These are phyloP conservation scores for Mesaphorura yosii DNA, from an alignment of 1,140 invertebrate genomes.

Conservation along the genomic window DNA sequence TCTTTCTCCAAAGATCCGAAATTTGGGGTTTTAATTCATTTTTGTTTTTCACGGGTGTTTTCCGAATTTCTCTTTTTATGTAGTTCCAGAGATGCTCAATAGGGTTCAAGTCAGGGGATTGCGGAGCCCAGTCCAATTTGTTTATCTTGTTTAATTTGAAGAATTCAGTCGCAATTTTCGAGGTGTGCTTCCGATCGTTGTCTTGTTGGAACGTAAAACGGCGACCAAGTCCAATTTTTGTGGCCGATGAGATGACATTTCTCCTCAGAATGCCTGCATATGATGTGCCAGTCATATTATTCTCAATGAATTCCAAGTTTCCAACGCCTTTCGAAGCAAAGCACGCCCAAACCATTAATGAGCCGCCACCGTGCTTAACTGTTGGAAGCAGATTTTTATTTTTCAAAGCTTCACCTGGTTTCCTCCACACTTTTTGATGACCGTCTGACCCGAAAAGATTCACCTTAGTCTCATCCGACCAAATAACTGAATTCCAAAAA, in stretches of 20 bases:
- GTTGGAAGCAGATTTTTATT: conserved; percentile 19
- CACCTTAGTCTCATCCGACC: conserved; percentile 12
- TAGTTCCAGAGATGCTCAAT: conserved; percentile 34
- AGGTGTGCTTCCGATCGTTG: conserved; percentile 35
- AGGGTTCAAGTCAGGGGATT: conserved; percentile 35
- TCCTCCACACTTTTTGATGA: conserved; percentile 29
- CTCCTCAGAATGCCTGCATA: conserved; percentile 31
- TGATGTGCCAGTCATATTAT: conserved; percentile 32
- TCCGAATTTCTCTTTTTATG: neutral
- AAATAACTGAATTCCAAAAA: conserved; percentile 7
- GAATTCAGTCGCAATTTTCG: conserved; percentile 28
- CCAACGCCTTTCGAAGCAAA: conserved; percentile 27
- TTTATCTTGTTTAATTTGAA: conserved; percentile 29
- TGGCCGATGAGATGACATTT: conserved; percentile 26
- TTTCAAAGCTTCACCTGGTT: conserved; percentile 14
- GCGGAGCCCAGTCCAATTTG: conserved; percentile 32
- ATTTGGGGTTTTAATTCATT: conserved; percentile 33
- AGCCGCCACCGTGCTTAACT: conserved; percentile 34
- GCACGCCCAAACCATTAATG: neutral
- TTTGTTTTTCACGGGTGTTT: conserved; percentile 4
- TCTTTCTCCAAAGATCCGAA: conserved; percentile 35
- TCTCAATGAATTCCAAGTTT: conserved; percentile 33
- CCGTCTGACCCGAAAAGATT: conserved; percentile 17
- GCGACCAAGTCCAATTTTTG: conserved; percentile 18
- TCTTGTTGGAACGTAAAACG: conserved; percentile 32